These are phyloP conservation scores for Bradypodion ventrale DNA, from an alignment of 2,797 vertebrate species.

Conservation along the genomic window DNA sequence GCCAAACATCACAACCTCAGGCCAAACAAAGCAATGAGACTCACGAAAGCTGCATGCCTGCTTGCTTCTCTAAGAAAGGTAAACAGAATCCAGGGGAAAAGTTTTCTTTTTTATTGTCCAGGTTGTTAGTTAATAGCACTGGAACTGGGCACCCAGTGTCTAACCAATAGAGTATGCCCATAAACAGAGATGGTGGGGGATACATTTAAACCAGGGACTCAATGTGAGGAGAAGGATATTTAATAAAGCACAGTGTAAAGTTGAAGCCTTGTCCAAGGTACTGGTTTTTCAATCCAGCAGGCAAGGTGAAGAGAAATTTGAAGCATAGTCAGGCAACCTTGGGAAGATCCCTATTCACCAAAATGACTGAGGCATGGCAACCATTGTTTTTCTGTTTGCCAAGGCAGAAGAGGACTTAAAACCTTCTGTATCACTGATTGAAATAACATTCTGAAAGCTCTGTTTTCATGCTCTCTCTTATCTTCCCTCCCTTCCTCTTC, in stretches of 20 bases:
- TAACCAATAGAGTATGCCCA: neutral
- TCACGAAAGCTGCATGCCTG: conserved; percentile 17
- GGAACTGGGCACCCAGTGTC: neutral
- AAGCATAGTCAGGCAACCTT: neutral
- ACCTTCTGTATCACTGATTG: neutral
- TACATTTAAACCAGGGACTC: neutral
- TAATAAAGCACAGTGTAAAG: rapidly evolving
- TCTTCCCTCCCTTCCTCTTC: neutral
- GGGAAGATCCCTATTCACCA: neutral
- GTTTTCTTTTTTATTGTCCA: neutral
- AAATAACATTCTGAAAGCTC: neutral
- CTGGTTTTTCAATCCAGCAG: neutral
- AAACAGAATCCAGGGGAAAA: neutral
- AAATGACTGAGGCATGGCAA: neutral
- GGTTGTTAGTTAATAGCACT: neutral
- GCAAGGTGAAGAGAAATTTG: neutral
- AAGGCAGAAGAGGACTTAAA: neutral
- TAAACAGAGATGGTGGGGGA: rapidly evolving
- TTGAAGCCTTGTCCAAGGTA: neutral
- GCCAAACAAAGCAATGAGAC: neutral
- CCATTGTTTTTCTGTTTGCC: conserved; percentile 2
- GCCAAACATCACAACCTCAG: conserved; percentile 23
- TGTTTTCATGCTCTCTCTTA: neutral
- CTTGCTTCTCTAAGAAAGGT: neutral
- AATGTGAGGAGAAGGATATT: neutral